Evolutionary conservation across 2,888 invertebrate genomes (phyloP).

Genomic region (Meteorus colon): DNA sequence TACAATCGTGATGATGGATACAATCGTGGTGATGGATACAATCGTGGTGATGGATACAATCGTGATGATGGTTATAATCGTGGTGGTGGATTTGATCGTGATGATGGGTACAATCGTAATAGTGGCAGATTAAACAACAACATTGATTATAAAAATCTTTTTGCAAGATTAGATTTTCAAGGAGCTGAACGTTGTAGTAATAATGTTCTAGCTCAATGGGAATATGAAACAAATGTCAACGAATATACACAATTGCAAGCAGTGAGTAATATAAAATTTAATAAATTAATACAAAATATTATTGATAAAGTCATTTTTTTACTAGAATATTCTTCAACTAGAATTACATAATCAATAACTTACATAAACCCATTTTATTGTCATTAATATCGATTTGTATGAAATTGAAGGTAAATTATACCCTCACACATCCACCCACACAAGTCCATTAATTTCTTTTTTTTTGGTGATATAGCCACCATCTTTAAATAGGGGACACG

Average conservation of each 20-base stretch:
- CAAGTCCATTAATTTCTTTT: neutral
- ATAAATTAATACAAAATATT: neutral
- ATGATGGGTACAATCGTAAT: constrained; percentile 20
- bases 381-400: neutral
- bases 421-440: neutral
- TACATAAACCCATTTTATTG: neutral
- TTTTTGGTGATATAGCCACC: constrained; percentile 11
- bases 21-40: constrained; percentile 34
- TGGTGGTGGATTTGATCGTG: constrained; percentile 30
- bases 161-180: constrained; percentile 83
- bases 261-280: constrained; percentile 76
- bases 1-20: constrained; percentile 30
- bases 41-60: neutral
- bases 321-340: neutral
- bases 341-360: neutral
- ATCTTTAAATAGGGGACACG: constrained; percentile 1
- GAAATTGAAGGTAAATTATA: neutral
- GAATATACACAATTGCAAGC: constrained; percentile 88
- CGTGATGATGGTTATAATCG: neutral
- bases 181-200: constrained; percentile 87
- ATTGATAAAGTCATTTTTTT: neutral
- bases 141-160: constrained; percentile 63
- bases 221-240: constrained; percentile 90
- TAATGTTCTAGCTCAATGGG: constrained; percentile 92
- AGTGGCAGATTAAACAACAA: constrained; percentile 49